A percentile compares a stretch with the other conserved stretches of the same genome.
Conservation (phyloP, 2,113 vertebrate genomes). For the Archocentrus centrarchus region DNA sequence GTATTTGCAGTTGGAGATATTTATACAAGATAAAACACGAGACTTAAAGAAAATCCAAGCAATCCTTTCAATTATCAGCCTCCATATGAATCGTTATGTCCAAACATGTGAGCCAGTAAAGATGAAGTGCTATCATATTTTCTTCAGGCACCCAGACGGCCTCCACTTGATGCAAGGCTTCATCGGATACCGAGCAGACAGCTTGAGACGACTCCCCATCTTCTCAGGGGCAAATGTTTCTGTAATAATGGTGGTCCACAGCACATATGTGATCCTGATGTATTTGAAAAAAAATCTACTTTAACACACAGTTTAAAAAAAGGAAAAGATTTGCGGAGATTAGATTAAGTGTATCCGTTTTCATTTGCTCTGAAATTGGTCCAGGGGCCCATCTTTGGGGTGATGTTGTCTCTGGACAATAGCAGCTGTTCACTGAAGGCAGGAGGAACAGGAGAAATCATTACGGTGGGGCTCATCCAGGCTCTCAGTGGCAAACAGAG, state of each 20-base stretch:
- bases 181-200: conserved; percentile 49
- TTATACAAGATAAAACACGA: neutral
- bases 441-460: conserved; percentile 69
- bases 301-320: conserved; percentile 16
- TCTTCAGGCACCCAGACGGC: conserved; percentile 46
- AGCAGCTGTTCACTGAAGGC: conserved; percentile 81
- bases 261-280: conserved; percentile 61
- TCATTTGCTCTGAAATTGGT: conserved; percentile 71
- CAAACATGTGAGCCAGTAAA: neutral
- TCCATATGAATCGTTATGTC: conserved; percentile 11
- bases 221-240: conserved; percentile 51
- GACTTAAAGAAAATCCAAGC: conserved; percentile 19
- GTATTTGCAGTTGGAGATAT: conserved; percentile 4
- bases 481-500: conserved; percentile 49
- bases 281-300: conserved; percentile 55
- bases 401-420: conserved; percentile 62
- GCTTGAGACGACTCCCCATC: conserved; percentile 26
- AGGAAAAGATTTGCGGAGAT: conserved; percentile 60
- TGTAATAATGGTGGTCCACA: conserved; percentile 44
- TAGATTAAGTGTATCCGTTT: conserved; percentile 80
- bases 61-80: conserved; percentile 2
- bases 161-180: conserved; percentile 34
- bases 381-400: conserved; percentile 73
- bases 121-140: conserved; percentile 14
- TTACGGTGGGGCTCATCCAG: conserved; percentile 70